A percentile compares a stretch with the other conserved stretches of the same genome.
Evolutionary conservation across 2,888 invertebrate species (phyloP).

Genomic region (Iphiclides podalirius): DNA sequence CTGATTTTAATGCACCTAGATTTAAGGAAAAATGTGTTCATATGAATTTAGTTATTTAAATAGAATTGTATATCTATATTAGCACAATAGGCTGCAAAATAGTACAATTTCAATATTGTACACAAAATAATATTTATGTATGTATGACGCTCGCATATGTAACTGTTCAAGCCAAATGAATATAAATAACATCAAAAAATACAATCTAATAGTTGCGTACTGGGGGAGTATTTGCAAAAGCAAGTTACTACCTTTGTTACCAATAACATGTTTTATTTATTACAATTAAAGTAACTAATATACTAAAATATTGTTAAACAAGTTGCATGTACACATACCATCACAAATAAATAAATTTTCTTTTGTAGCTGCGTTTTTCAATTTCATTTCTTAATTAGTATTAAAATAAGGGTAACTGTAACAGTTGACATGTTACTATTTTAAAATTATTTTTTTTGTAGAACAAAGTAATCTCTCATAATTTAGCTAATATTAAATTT

Average conservation of each 20-base stretch:
- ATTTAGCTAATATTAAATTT: no score
- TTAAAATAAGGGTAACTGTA: no score
- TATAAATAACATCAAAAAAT: neutral
- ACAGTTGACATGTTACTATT: no score
- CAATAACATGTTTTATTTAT: constrained; percentile 7
- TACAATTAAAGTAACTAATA: no score
- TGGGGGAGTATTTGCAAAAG: constrained; percentile 3
- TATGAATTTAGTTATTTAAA: constrained; percentile 72
- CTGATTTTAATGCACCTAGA: constrained; percentile 60
- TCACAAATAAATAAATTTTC: no score
- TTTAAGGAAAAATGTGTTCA: constrained; percentile 77
- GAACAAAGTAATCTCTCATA: no score
- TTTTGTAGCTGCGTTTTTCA: no score
- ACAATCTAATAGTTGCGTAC: constrained; percentile 4
- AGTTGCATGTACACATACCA: no score
- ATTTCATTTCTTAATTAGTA: no score
- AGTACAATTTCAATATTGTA: constrained; percentile 53
- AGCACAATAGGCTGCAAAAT: constrained; percentile 71
- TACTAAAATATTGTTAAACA: no score
- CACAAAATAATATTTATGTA: constrained; percentile 14
- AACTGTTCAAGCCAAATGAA: constrained; percentile 5
- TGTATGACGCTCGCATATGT: constrained; percentile 10
- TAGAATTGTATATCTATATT: constrained; percentile 54
- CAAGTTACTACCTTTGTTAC: constrained; percentile 6
- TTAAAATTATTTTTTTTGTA: no score